These are phyloP conservation scores for Phania funesta DNA, from an alignment of 2,888 invertebrate species.

Conservation along the genomic window DNA sequence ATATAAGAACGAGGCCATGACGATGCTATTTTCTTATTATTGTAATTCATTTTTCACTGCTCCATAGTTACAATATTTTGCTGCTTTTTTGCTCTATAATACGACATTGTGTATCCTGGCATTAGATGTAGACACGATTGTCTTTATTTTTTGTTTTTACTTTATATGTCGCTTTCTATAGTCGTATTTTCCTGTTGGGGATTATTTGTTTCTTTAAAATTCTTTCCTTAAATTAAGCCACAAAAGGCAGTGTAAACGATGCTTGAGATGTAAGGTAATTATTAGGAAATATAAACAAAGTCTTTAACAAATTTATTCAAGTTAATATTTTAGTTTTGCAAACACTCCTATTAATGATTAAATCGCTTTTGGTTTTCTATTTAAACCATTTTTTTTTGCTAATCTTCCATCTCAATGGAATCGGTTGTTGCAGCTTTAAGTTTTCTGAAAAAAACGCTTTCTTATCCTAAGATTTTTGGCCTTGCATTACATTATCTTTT, in stretches of 20 bases:
- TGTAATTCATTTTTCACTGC: neutral
- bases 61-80: neutral
- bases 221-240: slow-evolving; percentile 24
- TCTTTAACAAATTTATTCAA: no score
- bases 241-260: slow-evolving; percentile 29
- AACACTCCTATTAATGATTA: no score
- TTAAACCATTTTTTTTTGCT: no score
- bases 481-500: no score
- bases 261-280: no score
- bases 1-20: slow-evolving; percentile 36
- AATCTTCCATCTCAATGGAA: no score
- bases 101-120: slow-evolving; percentile 8
- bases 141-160: slow-evolving; percentile 24
- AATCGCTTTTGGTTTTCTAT: no score
- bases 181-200: slow-evolving; percentile 16
- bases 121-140: slow-evolving; percentile 35
- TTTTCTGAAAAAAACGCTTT: no score
- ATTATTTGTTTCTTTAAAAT: neutral
- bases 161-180: neutral
- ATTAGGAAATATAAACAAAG: no score
- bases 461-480: no score
- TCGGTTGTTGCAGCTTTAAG: no score
- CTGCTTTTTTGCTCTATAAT: neutral
- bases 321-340: no score
- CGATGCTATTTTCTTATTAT: slow-evolving; percentile 15